A percentile compares a stretch with the other conserved stretches of the same genome.
Evolutionary conservation across 2,113 vertebrate genomes (phyloP).

Genomic region (Microtus oregoni): DNA sequence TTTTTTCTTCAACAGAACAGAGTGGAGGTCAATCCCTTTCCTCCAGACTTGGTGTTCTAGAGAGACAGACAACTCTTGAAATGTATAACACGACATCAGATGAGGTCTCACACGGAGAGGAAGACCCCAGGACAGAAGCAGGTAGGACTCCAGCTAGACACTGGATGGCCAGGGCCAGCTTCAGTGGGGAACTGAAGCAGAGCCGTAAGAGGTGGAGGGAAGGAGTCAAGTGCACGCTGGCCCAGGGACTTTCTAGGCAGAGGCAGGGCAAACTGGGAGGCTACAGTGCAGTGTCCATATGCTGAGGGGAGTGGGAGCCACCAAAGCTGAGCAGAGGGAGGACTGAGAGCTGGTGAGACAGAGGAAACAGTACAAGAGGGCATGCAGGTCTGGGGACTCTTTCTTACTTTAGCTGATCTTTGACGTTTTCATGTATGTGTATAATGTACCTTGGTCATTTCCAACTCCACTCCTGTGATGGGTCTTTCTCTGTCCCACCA

Average conservation of each 20-base stretch:
- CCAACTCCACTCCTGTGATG: too few species aligned
- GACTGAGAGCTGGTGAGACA: neutral
- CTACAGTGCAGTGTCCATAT: fast-evolving
- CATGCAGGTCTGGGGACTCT: neutral
- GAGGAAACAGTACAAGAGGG: neutral
- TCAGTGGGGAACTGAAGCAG: neutral
- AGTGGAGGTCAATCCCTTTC: neutral
- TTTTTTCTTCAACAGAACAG: neutral
- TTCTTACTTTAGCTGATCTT: neutral
- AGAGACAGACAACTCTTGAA: neutral
- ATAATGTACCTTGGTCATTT: neutral
- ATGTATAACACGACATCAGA: neutral
- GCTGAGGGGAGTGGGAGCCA: neutral
- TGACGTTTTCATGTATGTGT: too few species aligned
- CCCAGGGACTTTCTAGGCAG: neutral
- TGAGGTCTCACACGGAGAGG: neutral
- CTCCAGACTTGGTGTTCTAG: neutral
- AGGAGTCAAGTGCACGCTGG: neutral
- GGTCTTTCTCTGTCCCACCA: too few species aligned
- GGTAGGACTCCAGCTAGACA: neutral
- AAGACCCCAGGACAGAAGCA: neutral
- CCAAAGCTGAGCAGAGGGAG: neutral
- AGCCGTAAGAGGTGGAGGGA: neutral
- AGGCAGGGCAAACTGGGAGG: neutral
- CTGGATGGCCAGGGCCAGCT: neutral